These are phyloP conservation scores for Leptopilina boulardi DNA, from an alignment of 1,140 invertebrate genomes.

Conservation along the genomic window DNA sequence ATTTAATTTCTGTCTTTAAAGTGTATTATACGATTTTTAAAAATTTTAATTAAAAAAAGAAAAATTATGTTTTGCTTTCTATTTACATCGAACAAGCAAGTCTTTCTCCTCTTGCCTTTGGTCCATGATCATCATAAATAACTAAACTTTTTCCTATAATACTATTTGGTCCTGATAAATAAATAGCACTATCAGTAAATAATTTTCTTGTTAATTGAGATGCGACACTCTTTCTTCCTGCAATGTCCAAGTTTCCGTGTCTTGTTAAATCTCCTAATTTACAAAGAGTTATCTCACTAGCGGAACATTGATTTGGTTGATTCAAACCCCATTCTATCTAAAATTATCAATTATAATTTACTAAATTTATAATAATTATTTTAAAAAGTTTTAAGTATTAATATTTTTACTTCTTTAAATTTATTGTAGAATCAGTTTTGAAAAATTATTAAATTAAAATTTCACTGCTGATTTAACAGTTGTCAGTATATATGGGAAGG, in stretches of 20 bases:
- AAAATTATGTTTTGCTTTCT: conserved; percentile 36
- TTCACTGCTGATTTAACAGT: no score
- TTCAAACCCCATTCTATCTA: conserved; percentile 74
- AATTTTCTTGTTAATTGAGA: conserved; percentile 82
- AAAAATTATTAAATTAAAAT: no score
- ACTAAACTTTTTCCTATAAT: conserved; percentile 91
- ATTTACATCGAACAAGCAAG: conserved; percentile 90
- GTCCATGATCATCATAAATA: conserved; percentile 91
- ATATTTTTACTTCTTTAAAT: no score
- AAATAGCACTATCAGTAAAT: conserved; percentile 87
- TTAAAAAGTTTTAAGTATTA: no score
- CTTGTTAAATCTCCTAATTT: conserved; percentile 83
- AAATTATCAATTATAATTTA: neutral
- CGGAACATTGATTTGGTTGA: conserved; percentile 75
- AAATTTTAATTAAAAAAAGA: no score
- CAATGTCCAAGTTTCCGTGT: conserved; percentile 84
- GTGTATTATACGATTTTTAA: conserved; percentile 11
- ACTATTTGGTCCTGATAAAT: conserved; percentile 84
- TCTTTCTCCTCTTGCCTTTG: conserved; percentile 89
- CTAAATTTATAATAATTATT: no score
- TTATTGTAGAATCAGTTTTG: no score
- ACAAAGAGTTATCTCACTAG: conserved; percentile 78
- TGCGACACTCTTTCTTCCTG: conserved; percentile 82
- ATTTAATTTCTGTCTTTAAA: neutral
- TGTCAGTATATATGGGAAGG: no score